Percentiles rank a stretch among this genome's conserved stretches.
Evolutionary conservation across 2,113 vertebrate genomes (phyloP).

Genomic region (Varanus salvator): DNA sequence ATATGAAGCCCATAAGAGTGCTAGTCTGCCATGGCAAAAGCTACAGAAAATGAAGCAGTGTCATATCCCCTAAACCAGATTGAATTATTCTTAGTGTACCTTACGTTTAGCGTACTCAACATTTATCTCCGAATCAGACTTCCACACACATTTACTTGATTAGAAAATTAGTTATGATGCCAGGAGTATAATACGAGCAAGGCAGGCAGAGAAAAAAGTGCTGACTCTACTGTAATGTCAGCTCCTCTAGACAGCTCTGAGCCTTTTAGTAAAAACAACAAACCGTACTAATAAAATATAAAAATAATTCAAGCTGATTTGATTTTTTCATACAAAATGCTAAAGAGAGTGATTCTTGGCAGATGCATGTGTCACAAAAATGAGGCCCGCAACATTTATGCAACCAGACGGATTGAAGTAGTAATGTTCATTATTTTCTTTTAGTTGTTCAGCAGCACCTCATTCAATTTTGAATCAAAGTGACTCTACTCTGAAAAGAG

Average conservation of each 20-base stretch:
- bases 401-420: slow-evolving; percentile 52
- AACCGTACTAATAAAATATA: slow-evolving; percentile 66
- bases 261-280: slow-evolving; percentile 67
- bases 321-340: slow-evolving; percentile 65
- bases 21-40: not conserved
- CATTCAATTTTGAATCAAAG: slow-evolving; percentile 25
- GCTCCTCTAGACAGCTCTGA: slow-evolving; percentile 64
- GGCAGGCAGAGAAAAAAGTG: slow-evolving; percentile 68
- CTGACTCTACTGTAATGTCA: slow-evolving; percentile 70
- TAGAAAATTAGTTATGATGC: slow-evolving; percentile 70
- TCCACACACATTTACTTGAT: slow-evolving; percentile 72
- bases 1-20: not conserved
- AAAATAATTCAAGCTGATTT: slow-evolving; percentile 72
- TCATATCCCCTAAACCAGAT: slow-evolving; percentile 42
- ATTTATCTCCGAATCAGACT: slow-evolving; percentile 50
- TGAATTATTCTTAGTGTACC: slow-evolving; percentile 28
- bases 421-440: slow-evolving; percentile 47
- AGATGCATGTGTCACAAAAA: slow-evolving; percentile 61
- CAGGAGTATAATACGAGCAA: slow-evolving; percentile 67
- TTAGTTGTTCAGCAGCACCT: not conserved
- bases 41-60: slow-evolving; percentile 1
- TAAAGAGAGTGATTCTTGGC: slow-evolving; percentile 57
- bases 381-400: slow-evolving; percentile 24
- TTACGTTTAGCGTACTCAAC: slow-evolving; percentile 27
- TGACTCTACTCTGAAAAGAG: slow-evolving; percentile 27